Conservation (phyloP, 2,113 vertebrate species). For the Garra rufa region DNA sequence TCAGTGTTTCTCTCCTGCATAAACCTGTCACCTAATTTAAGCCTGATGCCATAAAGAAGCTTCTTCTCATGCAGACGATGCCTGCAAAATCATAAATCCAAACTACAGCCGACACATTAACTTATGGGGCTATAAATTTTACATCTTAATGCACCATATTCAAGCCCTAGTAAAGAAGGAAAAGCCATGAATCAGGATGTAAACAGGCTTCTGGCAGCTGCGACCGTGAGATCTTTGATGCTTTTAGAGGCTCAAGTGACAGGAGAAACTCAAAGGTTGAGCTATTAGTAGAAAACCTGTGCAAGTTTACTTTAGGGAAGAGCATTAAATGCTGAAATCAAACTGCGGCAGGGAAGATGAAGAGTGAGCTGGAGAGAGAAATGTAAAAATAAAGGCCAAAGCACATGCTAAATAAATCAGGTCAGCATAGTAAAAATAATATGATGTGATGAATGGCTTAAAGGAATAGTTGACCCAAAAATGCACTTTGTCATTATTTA, state of each 20-base stretch:
- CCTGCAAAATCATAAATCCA: conserved; percentile 4
- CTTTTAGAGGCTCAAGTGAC: conserved; percentile 20
- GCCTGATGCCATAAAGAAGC: not conserved
- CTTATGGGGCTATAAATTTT: conserved; percentile 17
- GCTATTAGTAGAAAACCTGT: not conserved
- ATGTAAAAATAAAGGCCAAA: not conserved
- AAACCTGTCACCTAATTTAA: not conserved
- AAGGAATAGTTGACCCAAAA: not conserved
- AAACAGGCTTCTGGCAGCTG: conserved; percentile 17
- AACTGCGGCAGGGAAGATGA: not conserved
- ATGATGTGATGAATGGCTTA: not conserved
- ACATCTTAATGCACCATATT: conserved; percentile 20
- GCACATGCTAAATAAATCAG: not conserved
- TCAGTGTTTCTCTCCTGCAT: not conserved
- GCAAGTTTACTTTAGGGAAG: not conserved
- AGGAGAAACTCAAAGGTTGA: not conserved
- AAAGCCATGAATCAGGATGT: conserved; percentile 11
- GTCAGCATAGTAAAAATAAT: conserved; percentile 8
- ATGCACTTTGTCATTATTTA: not conserved
- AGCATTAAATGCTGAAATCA: not conserved
- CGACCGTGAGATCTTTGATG: not conserved
- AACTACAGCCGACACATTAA: conserved; percentile 6
- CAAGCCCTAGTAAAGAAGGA: not conserved
- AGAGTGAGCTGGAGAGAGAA: not conserved
- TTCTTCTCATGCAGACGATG: not conserved